Conservation (phyloP, 2,113 vertebrate species). For the Lepisosteus oculatus region DNA sequence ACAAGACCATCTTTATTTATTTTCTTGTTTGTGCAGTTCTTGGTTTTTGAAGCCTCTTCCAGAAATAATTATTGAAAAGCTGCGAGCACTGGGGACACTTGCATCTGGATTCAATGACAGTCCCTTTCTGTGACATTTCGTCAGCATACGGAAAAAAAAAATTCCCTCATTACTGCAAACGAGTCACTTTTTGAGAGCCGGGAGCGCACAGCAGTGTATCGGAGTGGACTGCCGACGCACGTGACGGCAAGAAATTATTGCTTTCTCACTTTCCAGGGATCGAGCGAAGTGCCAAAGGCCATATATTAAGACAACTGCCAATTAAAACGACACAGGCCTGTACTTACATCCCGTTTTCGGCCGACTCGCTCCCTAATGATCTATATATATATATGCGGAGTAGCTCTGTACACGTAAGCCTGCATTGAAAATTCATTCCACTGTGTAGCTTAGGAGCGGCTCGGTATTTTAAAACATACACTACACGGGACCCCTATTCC, state of each 20-base stretch:
- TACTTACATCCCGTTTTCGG: slow-evolving; percentile 4
- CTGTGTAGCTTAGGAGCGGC: neutral
- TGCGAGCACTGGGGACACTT: neutral
- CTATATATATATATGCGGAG: neutral
- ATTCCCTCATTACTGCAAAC: neutral
- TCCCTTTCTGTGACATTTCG: neutral
- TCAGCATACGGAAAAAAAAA: neutral
- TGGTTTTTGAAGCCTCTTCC: neutral
- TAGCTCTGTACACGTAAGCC: neutral
- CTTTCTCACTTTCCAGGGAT: slow-evolving; percentile 5
- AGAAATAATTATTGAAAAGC: neutral
- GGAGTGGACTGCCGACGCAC: neutral
- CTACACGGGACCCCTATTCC: no score
- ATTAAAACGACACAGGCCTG: slow-evolving; percentile 9
- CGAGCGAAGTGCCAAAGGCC: neutral
- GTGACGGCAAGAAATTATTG: slow-evolving; percentile 8
- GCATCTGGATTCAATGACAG: slow-evolving; percentile 14
- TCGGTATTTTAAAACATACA: neutral
- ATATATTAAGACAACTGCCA: slow-evolving; percentile 6
- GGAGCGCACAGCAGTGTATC: neutral
- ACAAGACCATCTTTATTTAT: no score
- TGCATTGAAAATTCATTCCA: neutral
- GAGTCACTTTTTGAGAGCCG: neutral
- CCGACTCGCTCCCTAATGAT: slow-evolving; percentile 1
- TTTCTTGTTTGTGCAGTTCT: neutral